Conservation (phyloP, 2,888 invertebrate genomes). For the Sesia bembeciformis region DNA sequence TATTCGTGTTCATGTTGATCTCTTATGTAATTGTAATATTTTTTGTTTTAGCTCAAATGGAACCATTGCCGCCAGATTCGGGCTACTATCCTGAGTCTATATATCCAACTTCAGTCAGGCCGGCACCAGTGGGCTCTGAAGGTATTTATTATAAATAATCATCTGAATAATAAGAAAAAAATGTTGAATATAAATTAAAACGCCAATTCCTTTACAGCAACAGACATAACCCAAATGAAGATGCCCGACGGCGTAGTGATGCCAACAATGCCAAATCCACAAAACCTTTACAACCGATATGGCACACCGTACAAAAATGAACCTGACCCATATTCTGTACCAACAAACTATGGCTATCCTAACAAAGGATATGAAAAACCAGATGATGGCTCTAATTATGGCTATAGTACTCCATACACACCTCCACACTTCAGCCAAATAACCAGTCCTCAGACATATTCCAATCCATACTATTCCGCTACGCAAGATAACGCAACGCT, state of each 20-base stretch:
- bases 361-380: slow-evolving; percentile 40
- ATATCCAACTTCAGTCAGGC: slow-evolving; percentile 78
- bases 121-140: slow-evolving; percentile 84
- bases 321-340: slow-evolving; percentile 28
- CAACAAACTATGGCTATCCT: slow-evolving; percentile 32
- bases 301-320: slow-evolving; percentile 33
- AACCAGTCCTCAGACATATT: slow-evolving; percentile 40
- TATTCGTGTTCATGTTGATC: background rate
- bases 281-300: slow-evolving; percentile 42
- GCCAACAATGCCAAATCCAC: slow-evolving; percentile 31
- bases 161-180: background rate
- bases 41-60: slow-evolving; percentile 28
- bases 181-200: background rate
- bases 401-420: slow-evolving; percentile 43
- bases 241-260: slow-evolving; percentile 53
- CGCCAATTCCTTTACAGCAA: slow-evolving; percentile 33
- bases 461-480: slow-evolving; percentile 50
- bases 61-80: slow-evolving; percentile 35
- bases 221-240: slow-evolving; percentile 45
- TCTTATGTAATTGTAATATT: background rate
- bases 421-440: slow-evolving; percentile 44
- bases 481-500: slow-evolving; percentile 36
- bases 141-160: slow-evolving; percentile 25
- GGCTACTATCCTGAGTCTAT: slow-evolving; percentile 59
- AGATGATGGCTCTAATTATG: slow-evolving; percentile 31